Evolutionary conservation across 2,797 vertebrate species (phyloP).

Genomic region (Rhabdomys pumilio): DNA sequence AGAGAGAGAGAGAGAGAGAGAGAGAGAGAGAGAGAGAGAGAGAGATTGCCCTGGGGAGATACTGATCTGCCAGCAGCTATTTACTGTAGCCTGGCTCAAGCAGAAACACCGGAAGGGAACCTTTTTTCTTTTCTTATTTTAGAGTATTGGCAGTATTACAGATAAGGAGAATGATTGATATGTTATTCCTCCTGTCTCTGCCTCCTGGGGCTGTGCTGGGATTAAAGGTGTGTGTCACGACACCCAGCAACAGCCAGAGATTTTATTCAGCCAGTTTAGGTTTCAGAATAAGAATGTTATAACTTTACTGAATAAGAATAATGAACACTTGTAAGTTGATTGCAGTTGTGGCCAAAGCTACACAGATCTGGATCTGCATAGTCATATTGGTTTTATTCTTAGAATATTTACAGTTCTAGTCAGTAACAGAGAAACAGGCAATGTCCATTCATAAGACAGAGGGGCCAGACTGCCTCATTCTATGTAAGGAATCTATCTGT

Average conservation of each 20-base stretch:
- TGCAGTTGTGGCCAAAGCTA: not conserved
- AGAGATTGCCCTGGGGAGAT: not conserved
- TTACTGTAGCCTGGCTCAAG: not conserved
- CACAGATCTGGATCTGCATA: not conserved
- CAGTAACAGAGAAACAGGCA: not conserved
- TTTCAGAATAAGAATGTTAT: slow-evolving; percentile 8
- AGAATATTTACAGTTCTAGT: not conserved
- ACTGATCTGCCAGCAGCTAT: not conserved
- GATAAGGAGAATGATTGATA: not conserved
- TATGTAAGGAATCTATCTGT: not conserved
- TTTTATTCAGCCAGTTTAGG: slow-evolving; percentile 10
- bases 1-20: not conserved
- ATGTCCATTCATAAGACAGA: not conserved
- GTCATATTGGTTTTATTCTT: slow-evolving; percentile 1
- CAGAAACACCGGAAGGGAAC: not conserved
- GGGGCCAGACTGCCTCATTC: not conserved
- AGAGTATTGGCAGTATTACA: not conserved
- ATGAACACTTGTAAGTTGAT: not conserved
- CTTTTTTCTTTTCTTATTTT: not conserved
- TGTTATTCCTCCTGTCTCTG: not conserved
- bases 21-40: not conserved
- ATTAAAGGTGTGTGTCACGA: not conserved
- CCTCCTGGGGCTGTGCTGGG: not conserved
- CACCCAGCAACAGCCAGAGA: not conserved
- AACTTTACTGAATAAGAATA: not conserved